phyloP scores from a whole-genome alignment of 1,140 invertebrate genomes.

The Scaptomyza hsui region DNA sequence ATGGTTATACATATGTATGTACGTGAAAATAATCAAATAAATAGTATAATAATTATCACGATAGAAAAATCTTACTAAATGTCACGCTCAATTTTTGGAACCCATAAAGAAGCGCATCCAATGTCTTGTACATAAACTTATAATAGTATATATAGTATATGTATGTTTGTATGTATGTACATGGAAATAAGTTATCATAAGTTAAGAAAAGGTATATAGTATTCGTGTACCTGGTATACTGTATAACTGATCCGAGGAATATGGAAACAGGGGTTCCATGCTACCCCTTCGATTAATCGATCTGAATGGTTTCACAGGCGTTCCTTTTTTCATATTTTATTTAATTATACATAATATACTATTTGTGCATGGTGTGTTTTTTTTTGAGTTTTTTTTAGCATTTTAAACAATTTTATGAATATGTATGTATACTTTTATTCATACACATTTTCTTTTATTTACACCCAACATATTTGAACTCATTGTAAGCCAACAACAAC shows the following conservation, averaged over 20 bases:
- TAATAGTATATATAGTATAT: background rate
- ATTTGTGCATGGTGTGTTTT: conserved; percentile 15
- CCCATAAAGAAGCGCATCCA: conserved; percentile 19
- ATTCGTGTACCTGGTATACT: conserved; percentile 85
- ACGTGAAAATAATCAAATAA: background rate
- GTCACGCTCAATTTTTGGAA: conserved; percentile 12
- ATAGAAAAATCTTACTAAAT: conserved; percentile 11
- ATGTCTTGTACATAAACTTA: conserved; percentile 13
- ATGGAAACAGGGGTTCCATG: conserved; percentile 85
- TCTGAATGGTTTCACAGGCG: conserved; percentile 87
- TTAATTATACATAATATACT: conserved; percentile 18
- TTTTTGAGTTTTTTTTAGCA: conserved; percentile 6
- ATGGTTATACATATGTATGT: background rate
- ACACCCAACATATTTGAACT: background rate
- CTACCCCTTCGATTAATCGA: conserved; percentile 85
- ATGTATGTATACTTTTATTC: conserved; percentile 2
- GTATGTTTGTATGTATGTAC: conserved; percentile 1
- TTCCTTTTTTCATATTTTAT: conserved; percentile 82
- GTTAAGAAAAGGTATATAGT: conserved; percentile 37
- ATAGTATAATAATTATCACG: background rate
- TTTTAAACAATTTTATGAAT: conserved; percentile 5
- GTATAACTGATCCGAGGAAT: conserved; percentile 86
- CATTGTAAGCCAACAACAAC: background rate
- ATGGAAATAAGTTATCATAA: conserved; percentile 8
- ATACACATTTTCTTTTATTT: background rate